Evolutionary conservation across 2,113 vertebrate species (phyloP).

Genomic region (Sinocyclocheilus maitianheensis): DNA sequence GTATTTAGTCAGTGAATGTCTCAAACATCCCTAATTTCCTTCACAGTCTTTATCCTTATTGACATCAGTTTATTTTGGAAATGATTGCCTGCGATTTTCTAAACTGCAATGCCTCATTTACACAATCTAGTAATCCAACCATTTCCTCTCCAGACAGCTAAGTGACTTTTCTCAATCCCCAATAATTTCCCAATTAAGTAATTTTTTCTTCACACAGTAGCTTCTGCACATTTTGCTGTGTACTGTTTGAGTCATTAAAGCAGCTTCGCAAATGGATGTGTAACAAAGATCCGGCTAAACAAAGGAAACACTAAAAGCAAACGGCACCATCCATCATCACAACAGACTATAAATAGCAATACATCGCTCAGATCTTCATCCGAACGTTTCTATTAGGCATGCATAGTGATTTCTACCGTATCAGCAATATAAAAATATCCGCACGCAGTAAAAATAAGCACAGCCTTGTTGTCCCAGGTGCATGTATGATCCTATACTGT

Average conservation of each 20-base stretch:
- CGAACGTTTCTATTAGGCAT: not conserved
- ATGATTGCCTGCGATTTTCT: conserved; percentile 7
- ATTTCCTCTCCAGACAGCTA: conserved; percentile 1
- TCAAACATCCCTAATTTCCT: not conserved
- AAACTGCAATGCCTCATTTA: not conserved
- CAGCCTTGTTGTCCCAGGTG: conserved; percentile 9
- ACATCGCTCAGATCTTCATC: not conserved
- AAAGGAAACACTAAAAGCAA: not conserved
- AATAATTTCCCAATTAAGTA: not conserved
- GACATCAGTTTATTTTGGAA: conserved; percentile 12
- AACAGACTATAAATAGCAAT: not conserved
- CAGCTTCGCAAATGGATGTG: not conserved
- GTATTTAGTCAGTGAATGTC: not conserved
- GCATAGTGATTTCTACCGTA: not conserved
- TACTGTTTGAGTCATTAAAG: not conserved
- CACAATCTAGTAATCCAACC: not conserved
- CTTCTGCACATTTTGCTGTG: not conserved
- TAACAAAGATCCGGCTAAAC: not conserved
- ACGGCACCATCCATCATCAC: not conserved
- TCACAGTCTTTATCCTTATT: not conserved
- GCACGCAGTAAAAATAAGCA: not conserved
- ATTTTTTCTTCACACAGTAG: not conserved
- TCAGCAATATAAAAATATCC: not conserved
- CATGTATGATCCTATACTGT: not conserved
- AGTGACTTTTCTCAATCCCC: not conserved